These are phyloP conservation scores for Clanis bilineata DNA, from an alignment of 2,888 invertebrate species.

Conservation along the genomic window DNA sequence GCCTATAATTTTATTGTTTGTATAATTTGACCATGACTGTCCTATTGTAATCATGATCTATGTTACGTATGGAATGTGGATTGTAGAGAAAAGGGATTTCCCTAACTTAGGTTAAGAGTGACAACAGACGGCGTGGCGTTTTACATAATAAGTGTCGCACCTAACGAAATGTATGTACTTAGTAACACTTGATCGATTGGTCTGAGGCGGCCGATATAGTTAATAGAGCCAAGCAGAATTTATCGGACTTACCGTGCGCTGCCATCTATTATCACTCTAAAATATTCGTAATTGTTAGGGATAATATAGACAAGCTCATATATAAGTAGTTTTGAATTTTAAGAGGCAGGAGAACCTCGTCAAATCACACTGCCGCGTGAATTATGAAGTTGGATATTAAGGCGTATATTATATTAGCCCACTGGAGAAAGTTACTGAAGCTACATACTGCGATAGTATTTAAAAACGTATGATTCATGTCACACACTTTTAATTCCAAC, in stretches of 20 bases:
- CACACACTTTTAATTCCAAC: neutral
- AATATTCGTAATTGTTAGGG: constrained; percentile 11
- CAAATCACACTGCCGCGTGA: neutral
- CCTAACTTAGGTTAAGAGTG: constrained; percentile 11
- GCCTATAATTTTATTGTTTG: constrained; percentile 7
- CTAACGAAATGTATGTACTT: neutral
- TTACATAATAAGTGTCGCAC: neutral
- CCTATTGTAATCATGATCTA: constrained; percentile 4
- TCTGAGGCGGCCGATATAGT: neutral
- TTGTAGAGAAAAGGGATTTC: constrained; percentile 14
- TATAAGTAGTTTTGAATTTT: neutral
- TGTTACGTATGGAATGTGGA: constrained; percentile 14
- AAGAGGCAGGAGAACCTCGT: neutral
- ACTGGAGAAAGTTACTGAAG: neutral
- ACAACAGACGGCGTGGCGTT: constrained; percentile 14
- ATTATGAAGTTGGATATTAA: neutral
- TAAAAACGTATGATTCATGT: neutral
- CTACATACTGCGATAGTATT: neutral
- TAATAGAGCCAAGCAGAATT: neutral
- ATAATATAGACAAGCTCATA: constrained; percentile 9
- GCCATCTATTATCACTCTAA: constrained; percentile 12
- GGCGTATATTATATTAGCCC: neutral
- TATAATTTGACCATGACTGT: constrained; percentile 8
- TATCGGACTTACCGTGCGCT: neutral
- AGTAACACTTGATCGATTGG: neutral